These are phyloP conservation scores for Epizoanthus illoricatus DNA, from an alignment of 92 coral and sea anemone genomes.

Conservation along the genomic window DNA sequence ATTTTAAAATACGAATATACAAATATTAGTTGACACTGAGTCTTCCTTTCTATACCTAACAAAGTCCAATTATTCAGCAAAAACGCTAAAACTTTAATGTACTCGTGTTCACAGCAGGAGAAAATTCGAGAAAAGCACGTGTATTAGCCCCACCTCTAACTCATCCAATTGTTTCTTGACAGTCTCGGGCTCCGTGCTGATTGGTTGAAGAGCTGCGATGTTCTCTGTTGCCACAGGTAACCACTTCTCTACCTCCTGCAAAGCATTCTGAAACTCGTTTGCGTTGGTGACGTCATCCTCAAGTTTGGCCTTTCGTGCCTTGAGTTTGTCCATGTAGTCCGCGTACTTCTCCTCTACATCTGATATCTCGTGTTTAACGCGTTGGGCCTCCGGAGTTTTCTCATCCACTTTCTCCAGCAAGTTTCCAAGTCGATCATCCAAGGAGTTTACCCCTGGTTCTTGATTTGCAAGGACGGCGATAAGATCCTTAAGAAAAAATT, in stretches of 20 bases:
- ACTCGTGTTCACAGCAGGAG: background rate
- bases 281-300: slow-evolving; percentile 81
- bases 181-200: slow-evolving; percentile 95
- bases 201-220: slow-evolving; percentile 83
- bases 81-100: background rate
- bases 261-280: slow-evolving; percentile 76
- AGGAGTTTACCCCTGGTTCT: slow-evolving; percentile 61
- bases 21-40: no score
- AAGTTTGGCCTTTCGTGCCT: slow-evolving; percentile 71
- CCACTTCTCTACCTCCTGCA: slow-evolving; percentile 85
- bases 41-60: no score
- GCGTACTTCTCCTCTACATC: slow-evolving; percentile 68
- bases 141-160: slow-evolving; percentile 72
- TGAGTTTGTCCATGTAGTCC: slow-evolving; percentile 74
- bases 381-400: slow-evolving; percentile 77
- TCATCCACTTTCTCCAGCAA: slow-evolving; percentile 80
- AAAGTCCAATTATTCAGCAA: background rate
- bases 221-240: slow-evolving; percentile 78
- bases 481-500: slow-evolving; percentile 46
- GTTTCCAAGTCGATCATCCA: slow-evolving; percentile 60
- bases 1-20: no score
- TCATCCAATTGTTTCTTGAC: slow-evolving; percentile 86
- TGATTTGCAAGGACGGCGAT: slow-evolving; percentile 64
- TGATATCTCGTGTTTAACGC: slow-evolving; percentile 67
- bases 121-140: background rate